Conservation (phyloP, 2,888 invertebrate genomes). For the Drosophila buzzatii region DNA sequence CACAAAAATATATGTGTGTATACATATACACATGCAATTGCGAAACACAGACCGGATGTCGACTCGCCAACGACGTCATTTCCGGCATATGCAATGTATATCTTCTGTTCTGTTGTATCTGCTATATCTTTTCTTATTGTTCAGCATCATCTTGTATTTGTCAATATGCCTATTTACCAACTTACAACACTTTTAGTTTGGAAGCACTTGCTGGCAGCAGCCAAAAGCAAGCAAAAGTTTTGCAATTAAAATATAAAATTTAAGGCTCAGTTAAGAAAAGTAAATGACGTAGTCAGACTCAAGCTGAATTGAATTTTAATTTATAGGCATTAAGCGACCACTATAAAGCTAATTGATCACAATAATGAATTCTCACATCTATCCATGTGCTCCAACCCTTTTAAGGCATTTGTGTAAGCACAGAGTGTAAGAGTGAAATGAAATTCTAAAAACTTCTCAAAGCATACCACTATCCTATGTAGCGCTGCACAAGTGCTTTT, state of each 20-base stretch:
- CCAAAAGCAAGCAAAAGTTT: slow-evolving; percentile 32
- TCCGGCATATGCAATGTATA: slow-evolving; percentile 46
- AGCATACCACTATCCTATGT: too few relatives aligned
- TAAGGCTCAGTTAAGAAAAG: background rate
- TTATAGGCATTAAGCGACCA: too few relatives aligned
- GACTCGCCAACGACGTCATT: slow-evolving; percentile 71
- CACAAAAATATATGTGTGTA: slow-evolving; percentile 30
- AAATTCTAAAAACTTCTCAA: slow-evolving; percentile 14
- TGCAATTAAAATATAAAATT: background rate
- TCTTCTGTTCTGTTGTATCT: background rate
- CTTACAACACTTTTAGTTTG: slow-evolving; percentile 66
- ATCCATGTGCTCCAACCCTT: background rate
- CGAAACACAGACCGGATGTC: slow-evolving; percentile 40
- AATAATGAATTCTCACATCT: background rate
- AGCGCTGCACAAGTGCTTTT: too few relatives aligned
- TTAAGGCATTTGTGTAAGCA: background rate
- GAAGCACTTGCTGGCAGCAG: slow-evolving; percentile 35
- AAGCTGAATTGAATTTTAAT: too few relatives aligned
- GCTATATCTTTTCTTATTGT: slow-evolving; percentile 8
- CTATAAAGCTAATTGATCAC: too few relatives aligned
- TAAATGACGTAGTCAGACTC: too few relatives aligned
- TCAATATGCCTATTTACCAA: slow-evolving; percentile 66
- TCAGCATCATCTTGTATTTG: slow-evolving; percentile 40
- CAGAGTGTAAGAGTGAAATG: background rate
- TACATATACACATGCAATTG: slow-evolving; percentile 12